Conservation (phyloP, 2,113 vertebrate species). For the Dromaius novaehollandiae region DNA sequence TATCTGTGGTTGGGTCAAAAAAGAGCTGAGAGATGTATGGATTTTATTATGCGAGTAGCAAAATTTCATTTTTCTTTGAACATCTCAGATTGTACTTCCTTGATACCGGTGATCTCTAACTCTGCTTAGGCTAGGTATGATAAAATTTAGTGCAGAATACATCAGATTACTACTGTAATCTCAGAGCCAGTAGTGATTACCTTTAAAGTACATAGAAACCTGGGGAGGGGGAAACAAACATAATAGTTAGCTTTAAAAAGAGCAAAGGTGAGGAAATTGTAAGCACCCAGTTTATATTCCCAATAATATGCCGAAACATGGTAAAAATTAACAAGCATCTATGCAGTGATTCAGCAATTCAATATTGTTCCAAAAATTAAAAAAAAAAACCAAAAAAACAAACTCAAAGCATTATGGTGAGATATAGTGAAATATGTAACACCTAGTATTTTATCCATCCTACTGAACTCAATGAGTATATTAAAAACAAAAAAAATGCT, state of each 20-base stretch:
- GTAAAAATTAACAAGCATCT: neutral
- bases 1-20: neutral
- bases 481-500: neutral
- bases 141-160: neutral
- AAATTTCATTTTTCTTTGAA: neutral
- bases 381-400: neutral
- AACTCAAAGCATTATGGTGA: accelerated
- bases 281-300: neutral
- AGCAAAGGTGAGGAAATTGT: neutral
- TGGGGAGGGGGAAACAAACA: too few relatives aligned
- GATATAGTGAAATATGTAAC: neutral
- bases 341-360: neutral
- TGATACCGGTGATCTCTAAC: neutral
- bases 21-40: neutral
- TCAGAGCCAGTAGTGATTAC: neutral
- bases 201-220: neutral
- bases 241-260: neutral
- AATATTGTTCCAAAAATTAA: neutral
- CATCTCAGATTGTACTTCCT: accelerated
- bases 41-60: neutral
- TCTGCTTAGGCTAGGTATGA: neutral
- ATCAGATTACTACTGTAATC: neutral
- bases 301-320: neutral
- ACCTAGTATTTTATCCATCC: neutral
- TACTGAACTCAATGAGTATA: neutral